These are phyloP conservation scores for Babylonia areolata DNA, from an alignment of 1,140 invertebrate genomes.

Conservation along the genomic window DNA sequence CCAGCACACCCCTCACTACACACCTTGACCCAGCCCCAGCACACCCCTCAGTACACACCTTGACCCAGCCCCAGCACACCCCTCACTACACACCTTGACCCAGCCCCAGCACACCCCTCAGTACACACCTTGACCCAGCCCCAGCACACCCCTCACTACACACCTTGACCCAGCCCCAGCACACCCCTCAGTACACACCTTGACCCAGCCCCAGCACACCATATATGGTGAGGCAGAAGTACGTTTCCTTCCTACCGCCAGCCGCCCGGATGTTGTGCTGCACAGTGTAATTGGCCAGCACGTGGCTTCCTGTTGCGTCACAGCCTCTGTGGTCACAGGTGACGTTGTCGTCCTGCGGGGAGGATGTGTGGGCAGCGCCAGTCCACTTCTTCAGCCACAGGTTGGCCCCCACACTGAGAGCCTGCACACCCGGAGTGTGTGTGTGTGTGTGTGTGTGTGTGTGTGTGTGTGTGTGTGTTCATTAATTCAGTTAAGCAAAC, in stretches of 20 bases:
- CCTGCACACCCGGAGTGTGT: conserved; percentile 37
- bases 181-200: too few relatives aligned
- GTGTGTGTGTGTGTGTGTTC: neutral
- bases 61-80: too few relatives aligned
- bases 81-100: too few relatives aligned
- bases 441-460: neutral
- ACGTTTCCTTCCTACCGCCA: conserved; percentile 47
- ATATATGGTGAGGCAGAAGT: conserved; percentile 60
- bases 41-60: too few relatives aligned
- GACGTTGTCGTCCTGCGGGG: neutral
- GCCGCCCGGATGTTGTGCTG: conserved; percentile 44
- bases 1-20: too few relatives aligned
- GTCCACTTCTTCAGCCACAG: conserved; percentile 66
- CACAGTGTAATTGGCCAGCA: conserved; percentile 28
- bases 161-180: too few relatives aligned
- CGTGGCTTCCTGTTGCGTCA: neutral
- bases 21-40: too few relatives aligned
- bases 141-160: too few relatives aligned
- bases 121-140: too few relatives aligned
- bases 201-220: conserved; percentile 63
- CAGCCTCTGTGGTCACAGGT: neutral
- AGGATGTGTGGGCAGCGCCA: neutral
- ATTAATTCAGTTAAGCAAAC: too few relatives aligned
- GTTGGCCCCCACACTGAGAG: conserved; percentile 47
- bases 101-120: too few relatives aligned